phyloP scores from a whole-genome alignment of 2,888 invertebrate species.

The Altica lythri region DNA sequence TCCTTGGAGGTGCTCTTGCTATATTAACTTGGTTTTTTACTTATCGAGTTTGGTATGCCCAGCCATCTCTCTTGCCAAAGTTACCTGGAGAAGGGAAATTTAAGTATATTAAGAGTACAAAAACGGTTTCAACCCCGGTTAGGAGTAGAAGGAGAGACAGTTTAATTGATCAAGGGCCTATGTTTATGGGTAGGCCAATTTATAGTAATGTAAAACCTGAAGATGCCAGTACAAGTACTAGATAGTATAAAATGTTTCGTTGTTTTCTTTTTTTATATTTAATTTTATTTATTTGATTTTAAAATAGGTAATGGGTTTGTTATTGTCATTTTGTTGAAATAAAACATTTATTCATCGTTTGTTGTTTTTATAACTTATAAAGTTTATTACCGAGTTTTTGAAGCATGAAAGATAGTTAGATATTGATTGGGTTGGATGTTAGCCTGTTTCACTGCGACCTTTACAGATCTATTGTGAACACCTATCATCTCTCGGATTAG shows the following conservation, averaged over 20 bases:
- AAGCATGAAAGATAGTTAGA: too few species aligned
- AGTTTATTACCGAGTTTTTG: too few species aligned
- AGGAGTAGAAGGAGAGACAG: conserved; percentile 59
- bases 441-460: too few species aligned
- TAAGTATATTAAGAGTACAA: conserved; percentile 68
- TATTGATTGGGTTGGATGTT: too few species aligned
- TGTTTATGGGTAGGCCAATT: conserved; percentile 82
- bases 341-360: too few species aligned
- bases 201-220: conserved; percentile 56
- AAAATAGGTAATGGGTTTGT: conserved; percentile 10
- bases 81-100: conserved; percentile 80
- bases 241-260: conserved; percentile 17
- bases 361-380: too few species aligned
- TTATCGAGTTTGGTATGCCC: conserved; percentile 79
- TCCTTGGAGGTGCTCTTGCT: conserved; percentile 85
- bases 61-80: conserved; percentile 67
- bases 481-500: too few species aligned
- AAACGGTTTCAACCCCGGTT: conserved; percentile 48
- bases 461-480: too few species aligned
- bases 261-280: conserved; percentile 10
- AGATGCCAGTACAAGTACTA: conserved; percentile 10
- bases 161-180: conserved; percentile 56
- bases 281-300: conserved; percentile 17
- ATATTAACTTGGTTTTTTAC: conserved; percentile 89
- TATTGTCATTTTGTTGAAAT: too few species aligned